phyloP scores from a whole-genome alignment of 2,113 vertebrate genomes.

The Colaptes auratus region DNA sequence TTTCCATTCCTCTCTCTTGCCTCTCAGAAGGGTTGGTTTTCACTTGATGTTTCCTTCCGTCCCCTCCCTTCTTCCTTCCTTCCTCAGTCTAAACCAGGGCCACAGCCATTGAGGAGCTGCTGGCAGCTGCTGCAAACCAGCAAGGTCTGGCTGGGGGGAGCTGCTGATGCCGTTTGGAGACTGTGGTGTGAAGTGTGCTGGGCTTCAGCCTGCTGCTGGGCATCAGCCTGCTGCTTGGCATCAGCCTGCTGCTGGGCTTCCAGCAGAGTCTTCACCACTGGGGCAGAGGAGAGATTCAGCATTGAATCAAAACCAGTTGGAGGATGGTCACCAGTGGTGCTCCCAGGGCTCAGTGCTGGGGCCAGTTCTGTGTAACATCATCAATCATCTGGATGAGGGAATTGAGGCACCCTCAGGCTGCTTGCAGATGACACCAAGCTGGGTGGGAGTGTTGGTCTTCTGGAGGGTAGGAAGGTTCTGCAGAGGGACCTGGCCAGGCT shows the following conservation, averaged over 20 bases:
- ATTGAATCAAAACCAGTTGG: not conserved
- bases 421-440: not conserved
- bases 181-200: not conserved
- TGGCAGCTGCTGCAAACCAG: not conserved
- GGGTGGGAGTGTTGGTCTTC: not conserved
- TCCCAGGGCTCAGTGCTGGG: not conserved
- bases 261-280: rapidly evolving
- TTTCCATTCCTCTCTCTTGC: conserved; percentile 31
- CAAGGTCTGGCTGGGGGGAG: not conserved
- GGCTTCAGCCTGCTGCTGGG: not conserved
- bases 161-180: not conserved
- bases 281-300: not conserved
- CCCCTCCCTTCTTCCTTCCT: conserved; percentile 19
- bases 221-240: not conserved
- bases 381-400: not conserved
- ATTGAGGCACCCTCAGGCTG: not conserved
- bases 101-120: not conserved
- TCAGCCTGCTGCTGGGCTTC: not conserved
- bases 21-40: conserved; percentile 31
- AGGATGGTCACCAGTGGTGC: not conserved
- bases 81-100: not conserved
- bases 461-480: not conserved
- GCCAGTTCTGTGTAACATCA: not conserved
- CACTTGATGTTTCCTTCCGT: conserved; percentile 24
- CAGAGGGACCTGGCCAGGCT: not conserved